Conservation (phyloP, 2,113 vertebrate species). For the Dasyprocta punctata region DNA sequence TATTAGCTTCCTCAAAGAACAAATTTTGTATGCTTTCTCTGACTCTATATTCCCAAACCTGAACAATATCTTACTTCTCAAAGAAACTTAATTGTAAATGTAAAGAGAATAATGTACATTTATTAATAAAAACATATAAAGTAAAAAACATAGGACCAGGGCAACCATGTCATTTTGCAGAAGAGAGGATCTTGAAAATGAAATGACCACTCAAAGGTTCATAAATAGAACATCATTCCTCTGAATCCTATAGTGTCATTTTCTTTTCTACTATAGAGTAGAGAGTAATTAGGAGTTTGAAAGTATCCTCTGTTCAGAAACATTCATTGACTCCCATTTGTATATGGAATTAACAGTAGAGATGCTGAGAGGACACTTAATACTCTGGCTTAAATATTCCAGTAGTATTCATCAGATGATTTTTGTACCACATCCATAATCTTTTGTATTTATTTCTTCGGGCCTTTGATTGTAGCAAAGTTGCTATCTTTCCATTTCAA, state of each 20-base stretch:
- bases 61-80: not conserved
- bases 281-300: not conserved
- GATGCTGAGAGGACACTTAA: not conserved
- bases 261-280: not conserved
- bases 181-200: not conserved
- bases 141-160: not conserved
- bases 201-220: not conserved
- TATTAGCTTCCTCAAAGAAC: not conserved
- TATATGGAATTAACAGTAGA: not conserved
- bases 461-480: slow-evolving; percentile 6
- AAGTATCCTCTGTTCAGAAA: not conserved
- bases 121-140: not conserved
- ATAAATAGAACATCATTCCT: not conserved
- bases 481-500: not conserved
- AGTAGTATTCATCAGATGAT: not conserved
- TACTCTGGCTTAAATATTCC: not conserved
- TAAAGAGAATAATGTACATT: not conserved
- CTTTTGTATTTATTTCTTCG: not conserved
- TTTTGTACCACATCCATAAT: not conserved
- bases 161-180: not conserved
- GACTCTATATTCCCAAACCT: not conserved
- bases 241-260: not conserved
- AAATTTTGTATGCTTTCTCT: not conserved
- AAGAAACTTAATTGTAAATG: not conserved
- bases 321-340: not conserved